A percentile compares a stretch with the other conserved stretches of the same genome.
These are phyloP conservation scores for Platycheirus rosarum DNA, from an alignment of 2,888 invertebrate species.

Conservation along the genomic window DNA sequence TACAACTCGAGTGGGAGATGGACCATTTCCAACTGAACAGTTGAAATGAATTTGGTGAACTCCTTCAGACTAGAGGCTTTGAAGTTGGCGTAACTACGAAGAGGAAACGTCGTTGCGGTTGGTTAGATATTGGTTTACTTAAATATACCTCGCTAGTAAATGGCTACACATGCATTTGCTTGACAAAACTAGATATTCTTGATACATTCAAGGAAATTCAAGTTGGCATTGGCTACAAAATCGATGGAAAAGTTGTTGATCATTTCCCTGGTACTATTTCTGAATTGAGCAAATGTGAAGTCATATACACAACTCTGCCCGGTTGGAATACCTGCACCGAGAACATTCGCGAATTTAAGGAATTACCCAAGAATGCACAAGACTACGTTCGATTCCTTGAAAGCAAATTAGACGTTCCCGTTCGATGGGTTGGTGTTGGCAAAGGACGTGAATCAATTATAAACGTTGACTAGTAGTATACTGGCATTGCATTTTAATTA, in stretches of 20 bases:
- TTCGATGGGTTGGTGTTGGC: conserved; percentile 98
- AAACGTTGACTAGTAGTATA: conserved; percentile 79
- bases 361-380: conserved; percentile 92
- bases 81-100: conserved; percentile 98
- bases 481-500: conserved; percentile 39
- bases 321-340: conserved; percentile 95
- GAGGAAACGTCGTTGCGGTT: conserved; percentile 97
- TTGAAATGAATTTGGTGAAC: conserved; percentile 90
- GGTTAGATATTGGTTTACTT: conserved; percentile 96
- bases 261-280: conserved; percentile 93
- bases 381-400: conserved; percentile 92
- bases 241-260: conserved; percentile 90
- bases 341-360: conserved; percentile 88
- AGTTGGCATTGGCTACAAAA: conserved; percentile 88
- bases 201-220: conserved; percentile 90
- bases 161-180: conserved; percentile 95
- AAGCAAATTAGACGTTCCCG: conserved; percentile 91
- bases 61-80: conserved; percentile 90
- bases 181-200: conserved; percentile 98
- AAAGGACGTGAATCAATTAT: conserved; percentile 96
- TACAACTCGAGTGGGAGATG: conserved; percentile 98
- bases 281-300: conserved; percentile 87
- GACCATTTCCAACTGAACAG: conserved; percentile 98
- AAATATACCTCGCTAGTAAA: conserved; percentile 97
- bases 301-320: conserved; percentile 93